phyloP scores from a whole-genome alignment of 1,140 invertebrate species.

The Oryctes rhinoceros region DNA sequence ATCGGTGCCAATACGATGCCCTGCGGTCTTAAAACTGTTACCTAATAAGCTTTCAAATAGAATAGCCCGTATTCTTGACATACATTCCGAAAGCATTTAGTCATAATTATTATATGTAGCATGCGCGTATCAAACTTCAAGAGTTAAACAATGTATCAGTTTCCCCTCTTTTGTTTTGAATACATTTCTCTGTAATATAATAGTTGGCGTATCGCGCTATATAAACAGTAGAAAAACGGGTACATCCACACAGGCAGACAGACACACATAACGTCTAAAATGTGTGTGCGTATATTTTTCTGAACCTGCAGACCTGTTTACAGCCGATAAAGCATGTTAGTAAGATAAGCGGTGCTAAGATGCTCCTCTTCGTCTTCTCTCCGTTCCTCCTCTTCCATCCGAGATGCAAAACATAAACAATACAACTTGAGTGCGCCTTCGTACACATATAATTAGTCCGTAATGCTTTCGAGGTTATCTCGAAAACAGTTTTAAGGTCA shows the following conservation, averaged over 20 bases:
- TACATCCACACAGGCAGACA: neutral
- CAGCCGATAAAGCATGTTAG: conserved; percentile 32
- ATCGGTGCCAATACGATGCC: too few relatives aligned
- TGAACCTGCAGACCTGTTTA: conserved; percentile 36
- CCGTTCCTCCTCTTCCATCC: neutral
- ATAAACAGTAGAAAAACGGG: neutral
- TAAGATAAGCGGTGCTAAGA: conserved; percentile 16
- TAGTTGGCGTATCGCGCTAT: too few relatives aligned
- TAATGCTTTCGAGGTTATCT: conserved; percentile 34
- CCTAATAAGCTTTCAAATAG: too few relatives aligned
- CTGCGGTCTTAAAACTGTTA: too few relatives aligned
- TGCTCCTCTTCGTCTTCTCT: neutral
- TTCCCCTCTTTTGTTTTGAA: too few relatives aligned
- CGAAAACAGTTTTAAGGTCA: conserved; percentile 32
- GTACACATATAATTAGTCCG: conserved; percentile 26
- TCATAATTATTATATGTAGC: too few relatives aligned
- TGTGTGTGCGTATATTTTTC: conserved; percentile 17
- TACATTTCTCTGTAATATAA: too few relatives aligned
- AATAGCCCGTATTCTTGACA: too few relatives aligned
- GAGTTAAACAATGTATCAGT: too few relatives aligned
- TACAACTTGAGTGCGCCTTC: neutral
- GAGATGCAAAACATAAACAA: conserved; percentile 13
- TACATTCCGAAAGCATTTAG: too few relatives aligned
- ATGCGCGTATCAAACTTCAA: too few relatives aligned
- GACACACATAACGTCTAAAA: neutral